Evolutionary conservation across 2,888 invertebrate genomes (phyloP), one percentile per base, ranked within the genome.

Genomic region (Leptinotarsa tumamoca): DNA sequence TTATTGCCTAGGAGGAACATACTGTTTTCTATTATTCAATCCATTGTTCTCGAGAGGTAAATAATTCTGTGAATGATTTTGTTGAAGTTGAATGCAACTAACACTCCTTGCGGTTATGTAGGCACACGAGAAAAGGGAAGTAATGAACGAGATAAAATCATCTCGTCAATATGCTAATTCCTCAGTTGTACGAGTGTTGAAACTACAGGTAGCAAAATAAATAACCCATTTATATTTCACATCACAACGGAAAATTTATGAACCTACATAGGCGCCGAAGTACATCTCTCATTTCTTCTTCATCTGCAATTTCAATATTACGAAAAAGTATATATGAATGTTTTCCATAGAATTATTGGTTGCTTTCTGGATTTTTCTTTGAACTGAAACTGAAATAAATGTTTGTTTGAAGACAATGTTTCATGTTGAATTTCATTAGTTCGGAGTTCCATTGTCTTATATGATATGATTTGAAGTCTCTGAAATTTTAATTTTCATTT

Each of bases 91-190:
- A 56, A 56, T 58, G 43, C 58, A 70, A 21, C 69, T 21, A 58
- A 70, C 69, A 43, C 69, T 58, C 58, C 69, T 49, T 49, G n/a
- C 43, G 15, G 58, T 70, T 70, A 70, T 70, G 17, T 70, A 58
- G 56, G 69, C 69, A 58, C 13, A 69, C 56, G 33, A 58, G 69
- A 58, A 69, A 69, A 54, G 17, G 58, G 43, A 70, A 58, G 54
- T 70, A 70, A 70, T 56, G 49, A 70, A 70, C 18, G 10, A 56
- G 84, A 75, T 75, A 73, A 68, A 71, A 75, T 78, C 73, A 73
- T 73, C 73, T 73, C 74, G 73, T 78, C 78, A 78, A 75, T 73
- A 78, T 73, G 78, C 75, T 75, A 78, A 78, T 75, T 71, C 56
- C 71, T 67, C 73, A 67, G 75, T n/a, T 68, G 67, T 56, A 75